A percentile compares a stretch with the other conserved stretches of the same genome.
These are phyloP conservation scores for Synanthedon vespiformis DNA, from an alignment of 2,888 invertebrate genomes.

Conservation along the genomic window DNA sequence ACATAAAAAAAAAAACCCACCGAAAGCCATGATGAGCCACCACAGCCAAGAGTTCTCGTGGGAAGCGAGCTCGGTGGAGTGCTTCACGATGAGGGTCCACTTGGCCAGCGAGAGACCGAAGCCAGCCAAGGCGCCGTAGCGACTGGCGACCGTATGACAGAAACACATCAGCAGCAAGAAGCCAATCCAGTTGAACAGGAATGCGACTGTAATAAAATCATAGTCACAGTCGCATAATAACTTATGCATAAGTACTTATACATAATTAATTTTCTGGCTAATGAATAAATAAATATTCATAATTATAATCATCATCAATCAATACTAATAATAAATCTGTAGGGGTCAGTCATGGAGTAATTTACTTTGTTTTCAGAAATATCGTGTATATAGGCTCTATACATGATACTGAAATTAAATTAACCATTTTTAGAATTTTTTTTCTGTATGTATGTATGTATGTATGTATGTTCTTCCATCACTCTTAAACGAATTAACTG, in stretches of 20 bases:
- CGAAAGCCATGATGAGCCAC: conserved; percentile 93
- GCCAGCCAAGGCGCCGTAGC: conserved; percentile 92
- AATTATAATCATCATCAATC: no score
- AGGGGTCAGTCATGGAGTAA: no score
- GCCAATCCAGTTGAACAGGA: conserved; percentile 96
- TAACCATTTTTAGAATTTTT: no score
- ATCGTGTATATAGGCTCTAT: no score
- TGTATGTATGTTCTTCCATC: no score
- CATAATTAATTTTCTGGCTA: not conserved
- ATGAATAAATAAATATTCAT: not conserved
- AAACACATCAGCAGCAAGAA: conserved; percentile 93
- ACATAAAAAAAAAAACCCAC: conserved; percentile 49
- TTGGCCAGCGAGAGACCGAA: conserved; percentile 94
- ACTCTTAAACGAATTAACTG: no score
- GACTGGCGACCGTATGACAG: conserved; percentile 93
- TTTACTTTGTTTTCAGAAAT: no score
- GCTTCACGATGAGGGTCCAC: conserved; percentile 95
- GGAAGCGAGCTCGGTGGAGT: conserved; percentile 87
- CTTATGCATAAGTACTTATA: not conserved
- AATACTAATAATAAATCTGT: no score
- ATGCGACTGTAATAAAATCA: conserved; percentile 76
- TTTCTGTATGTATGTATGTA: no score
- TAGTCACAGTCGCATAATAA: not conserved
- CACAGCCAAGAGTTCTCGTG: conserved; percentile 92
- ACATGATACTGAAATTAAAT: no score